Conservation (phyloP, 2,113 vertebrate genomes). For the Haliaeetus leucogaster region DNA sequence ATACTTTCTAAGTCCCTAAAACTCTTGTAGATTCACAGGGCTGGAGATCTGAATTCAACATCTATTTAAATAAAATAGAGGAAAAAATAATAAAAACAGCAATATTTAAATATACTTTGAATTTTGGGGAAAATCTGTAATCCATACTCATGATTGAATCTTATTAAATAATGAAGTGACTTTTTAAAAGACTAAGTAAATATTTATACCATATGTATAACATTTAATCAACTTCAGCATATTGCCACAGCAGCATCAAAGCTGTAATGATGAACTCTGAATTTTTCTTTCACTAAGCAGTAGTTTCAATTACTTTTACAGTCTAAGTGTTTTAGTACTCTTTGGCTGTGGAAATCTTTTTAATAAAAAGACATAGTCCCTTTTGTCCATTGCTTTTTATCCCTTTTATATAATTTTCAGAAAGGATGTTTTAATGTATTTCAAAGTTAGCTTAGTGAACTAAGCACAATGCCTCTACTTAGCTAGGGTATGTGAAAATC, state of each 20-base stretch:
- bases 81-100: background rate
- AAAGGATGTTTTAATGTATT: background rate
- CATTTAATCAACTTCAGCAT: background rate
- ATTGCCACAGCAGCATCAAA: background rate
- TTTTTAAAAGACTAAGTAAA: background rate
- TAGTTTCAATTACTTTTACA: background rate
- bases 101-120: background rate
- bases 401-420: background rate
- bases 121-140: background rate
- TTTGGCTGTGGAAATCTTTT: background rate
- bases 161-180: background rate
- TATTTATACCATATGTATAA: background rate
- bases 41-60: background rate
- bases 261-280: background rate
- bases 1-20: background rate
- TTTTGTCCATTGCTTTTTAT: background rate
- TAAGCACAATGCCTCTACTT: background rate
- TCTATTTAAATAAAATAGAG: background rate
- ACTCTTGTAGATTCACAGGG: background rate
- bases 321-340: background rate
- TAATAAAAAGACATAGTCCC: background rate
- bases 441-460: background rate
- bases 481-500: background rate
- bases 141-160: background rate
- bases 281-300: background rate